Conservation (phyloP, 2,888 invertebrate species). For the Hermaeophaga mercurialis region DNA sequence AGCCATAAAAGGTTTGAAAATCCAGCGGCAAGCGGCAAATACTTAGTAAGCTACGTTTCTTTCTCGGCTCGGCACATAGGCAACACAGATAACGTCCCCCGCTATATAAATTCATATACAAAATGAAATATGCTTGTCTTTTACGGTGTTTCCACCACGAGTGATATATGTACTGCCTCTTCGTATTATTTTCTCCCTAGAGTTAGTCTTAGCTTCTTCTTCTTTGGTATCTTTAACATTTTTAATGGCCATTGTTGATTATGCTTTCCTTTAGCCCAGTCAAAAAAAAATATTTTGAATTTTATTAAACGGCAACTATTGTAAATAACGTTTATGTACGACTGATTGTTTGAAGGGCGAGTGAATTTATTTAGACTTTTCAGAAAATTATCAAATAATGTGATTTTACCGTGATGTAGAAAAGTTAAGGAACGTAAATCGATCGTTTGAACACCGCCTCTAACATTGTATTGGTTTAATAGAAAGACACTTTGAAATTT, state of each 20-base stretch:
- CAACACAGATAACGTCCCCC: conserved; percentile 53
- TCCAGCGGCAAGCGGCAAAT: conserved; percentile 30
- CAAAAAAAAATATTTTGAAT: conserved; percentile 32
- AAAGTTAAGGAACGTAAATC: too few relatives aligned
- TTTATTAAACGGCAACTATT: too few relatives aligned
- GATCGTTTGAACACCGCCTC: too few relatives aligned
- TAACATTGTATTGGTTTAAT: too few relatives aligned
- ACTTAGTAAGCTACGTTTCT: conserved; percentile 29
- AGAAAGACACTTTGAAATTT: too few relatives aligned
- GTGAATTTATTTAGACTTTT: too few relatives aligned
- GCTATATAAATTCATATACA: conserved; percentile 54
- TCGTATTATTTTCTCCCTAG: conserved; percentile 49
- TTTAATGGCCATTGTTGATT: conserved; percentile 57
- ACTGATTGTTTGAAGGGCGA: too few relatives aligned
- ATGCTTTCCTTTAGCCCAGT: conserved; percentile 1
- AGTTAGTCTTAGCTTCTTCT: conserved; percentile 49
- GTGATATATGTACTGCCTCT: conserved; percentile 50
- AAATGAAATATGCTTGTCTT: conserved; percentile 56
- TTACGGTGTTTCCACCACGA: conserved; percentile 44
- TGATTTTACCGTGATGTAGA: too few relatives aligned
- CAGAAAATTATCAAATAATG: too few relatives aligned
- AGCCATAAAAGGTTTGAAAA: conserved; percentile 20
- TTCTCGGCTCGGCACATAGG: conserved; percentile 46
- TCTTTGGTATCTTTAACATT: conserved; percentile 51
- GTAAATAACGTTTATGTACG: too few relatives aligned